A percentile compares a stretch with the other conserved stretches of the same genome.
These are phyloP conservation scores for Tyria jacobaeae DNA, from an alignment of 2,888 invertebrate genomes.

Conservation along the genomic window DNA sequence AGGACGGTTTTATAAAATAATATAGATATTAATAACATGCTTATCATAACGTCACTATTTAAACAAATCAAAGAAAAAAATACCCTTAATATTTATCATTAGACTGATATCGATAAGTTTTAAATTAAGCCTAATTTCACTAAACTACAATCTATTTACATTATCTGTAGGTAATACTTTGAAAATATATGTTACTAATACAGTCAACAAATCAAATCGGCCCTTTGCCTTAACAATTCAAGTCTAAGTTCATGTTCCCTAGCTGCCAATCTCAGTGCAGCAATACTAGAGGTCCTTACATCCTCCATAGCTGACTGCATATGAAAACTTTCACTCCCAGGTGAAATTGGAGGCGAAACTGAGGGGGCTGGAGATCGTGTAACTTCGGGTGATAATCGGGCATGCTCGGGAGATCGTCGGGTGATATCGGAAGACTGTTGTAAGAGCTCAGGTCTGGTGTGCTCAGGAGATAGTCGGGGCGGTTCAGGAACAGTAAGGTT, in stretches of 20 bases:
- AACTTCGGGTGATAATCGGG: slow-evolving; percentile 62
- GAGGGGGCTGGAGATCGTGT: slow-evolving; percentile 73
- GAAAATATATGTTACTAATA: neutral
- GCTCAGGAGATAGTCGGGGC: slow-evolving; percentile 74
- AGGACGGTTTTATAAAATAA: slow-evolving; percentile 42
- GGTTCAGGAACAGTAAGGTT: slow-evolving; percentile 89
- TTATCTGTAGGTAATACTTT: slow-evolving; percentile 5
- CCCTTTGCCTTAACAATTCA: slow-evolving; percentile 92
- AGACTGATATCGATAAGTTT: slow-evolving; percentile 36
- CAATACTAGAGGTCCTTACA: slow-evolving; percentile 94
- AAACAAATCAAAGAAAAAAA: slow-evolving; percentile 31
- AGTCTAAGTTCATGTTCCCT: slow-evolving; percentile 95
- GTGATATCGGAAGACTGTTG: slow-evolving; percentile 61
- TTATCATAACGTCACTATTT: slow-evolving; percentile 30
- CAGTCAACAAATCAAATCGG: slow-evolving; percentile 77
- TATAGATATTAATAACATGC: slow-evolving; percentile 39
- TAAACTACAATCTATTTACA: slow-evolving; percentile 10
- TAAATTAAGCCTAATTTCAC: slow-evolving; percentile 24
- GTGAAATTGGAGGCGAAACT: slow-evolving; percentile 85
- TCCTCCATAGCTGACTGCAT: slow-evolving; percentile 86
- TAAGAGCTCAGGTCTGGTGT: slow-evolving; percentile 67
- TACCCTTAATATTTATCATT: slow-evolving; percentile 20
- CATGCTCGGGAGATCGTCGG: slow-evolving; percentile 57
- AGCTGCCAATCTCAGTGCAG: slow-evolving; percentile 94
- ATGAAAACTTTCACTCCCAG: slow-evolving; percentile 81